Evolutionary conservation across 2,113 vertebrate species (phyloP).

Genomic region (Corynorhinus townsendii): DNA sequence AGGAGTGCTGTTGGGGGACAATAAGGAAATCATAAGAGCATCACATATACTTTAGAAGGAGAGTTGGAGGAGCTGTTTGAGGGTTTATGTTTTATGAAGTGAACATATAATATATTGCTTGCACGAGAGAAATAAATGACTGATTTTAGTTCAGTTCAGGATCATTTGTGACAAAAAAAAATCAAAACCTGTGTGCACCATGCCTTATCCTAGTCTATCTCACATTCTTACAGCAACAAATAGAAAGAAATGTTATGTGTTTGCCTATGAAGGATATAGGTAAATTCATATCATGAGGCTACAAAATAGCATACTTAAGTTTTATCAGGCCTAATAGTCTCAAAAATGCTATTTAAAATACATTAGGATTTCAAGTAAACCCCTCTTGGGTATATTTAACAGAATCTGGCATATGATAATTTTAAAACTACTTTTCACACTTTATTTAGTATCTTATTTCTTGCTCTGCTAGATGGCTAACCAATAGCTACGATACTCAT

Average conservation of each 20-base stretch:
- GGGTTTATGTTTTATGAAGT: not conserved
- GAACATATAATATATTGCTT: not conserved
- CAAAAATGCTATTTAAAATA: slow-evolving; percentile 20
- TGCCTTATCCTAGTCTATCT: not conserved
- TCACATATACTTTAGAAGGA: not conserved
- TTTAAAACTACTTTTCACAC: slow-evolving; percentile 65
- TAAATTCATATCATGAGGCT: not conserved
- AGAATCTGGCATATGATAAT: slow-evolving; percentile 10
- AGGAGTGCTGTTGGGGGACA: not conserved
- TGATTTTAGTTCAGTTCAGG: not conserved
- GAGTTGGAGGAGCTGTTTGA: not conserved
- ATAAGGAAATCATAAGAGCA: not conserved
- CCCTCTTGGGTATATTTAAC: not conserved
- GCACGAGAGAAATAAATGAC: not conserved
- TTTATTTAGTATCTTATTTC: slow-evolving; percentile 62
- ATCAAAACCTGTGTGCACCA: not conserved
- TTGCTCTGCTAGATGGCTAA: slow-evolving; percentile 64
- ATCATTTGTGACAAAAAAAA: not conserved
- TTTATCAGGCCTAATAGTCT: not conserved
- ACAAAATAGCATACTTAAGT: not conserved
- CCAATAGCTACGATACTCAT: slow-evolving; percentile 48
- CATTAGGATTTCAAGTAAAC: not conserved
- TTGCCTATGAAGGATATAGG: not conserved
- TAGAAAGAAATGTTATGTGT: not conserved
- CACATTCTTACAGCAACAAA: not conserved